Evolutionary conservation across 2,888 invertebrate species (phyloP), one percentile per base, ranked within the genome.

Genomic region (Catocala nupta): DNA sequence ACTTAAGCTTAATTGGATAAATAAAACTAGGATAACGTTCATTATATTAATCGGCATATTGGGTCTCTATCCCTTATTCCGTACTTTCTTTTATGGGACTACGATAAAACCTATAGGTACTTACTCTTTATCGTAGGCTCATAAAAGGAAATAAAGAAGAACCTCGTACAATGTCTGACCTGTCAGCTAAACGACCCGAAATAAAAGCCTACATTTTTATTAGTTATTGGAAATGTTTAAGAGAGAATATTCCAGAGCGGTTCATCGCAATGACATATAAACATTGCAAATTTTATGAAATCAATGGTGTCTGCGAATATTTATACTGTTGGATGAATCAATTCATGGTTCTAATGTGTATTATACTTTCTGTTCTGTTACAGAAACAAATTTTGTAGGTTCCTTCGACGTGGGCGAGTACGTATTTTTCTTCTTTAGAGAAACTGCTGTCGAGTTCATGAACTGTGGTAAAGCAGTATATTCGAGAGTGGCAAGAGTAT

Each of bases 361-460:
- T 4, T 48, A 33, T 42, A 16, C 12, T 1, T 59, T 67, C 65
- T 73, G 66, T 77, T 81, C 78, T 84, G 80, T 92, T 92, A 60
- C 92, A 96, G 96, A 96, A 88, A 96, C 96, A 33, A 96, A 96
- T 88, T 96, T 96, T 85, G 96, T 96, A 63, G 96, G 96, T 25
- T 96, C 96, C 44, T 96, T 96, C 85, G 96, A 96, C 81, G 95
- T 95, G 39, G 96, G 95, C 11, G 95, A 96, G 65, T 95, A 96
- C 82, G 96, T 96, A 45, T 94, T 96, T 82, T 96, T 96, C 91
- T 96, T 96, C 95, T 96, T 96, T 88, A 95, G 96, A 36, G 96
- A 96, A 86, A 95, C 95, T 25, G 96, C 96, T 0, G 95, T 96
- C 54, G 95, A 95, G 87, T 96, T 96, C 84, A 96, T 96, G 89